Evolutionary conservation across 2,797 vertebrate species (phyloP), one percentile per base, ranked within the genome.

Genomic region (Sphenodon punctatus): DNA sequence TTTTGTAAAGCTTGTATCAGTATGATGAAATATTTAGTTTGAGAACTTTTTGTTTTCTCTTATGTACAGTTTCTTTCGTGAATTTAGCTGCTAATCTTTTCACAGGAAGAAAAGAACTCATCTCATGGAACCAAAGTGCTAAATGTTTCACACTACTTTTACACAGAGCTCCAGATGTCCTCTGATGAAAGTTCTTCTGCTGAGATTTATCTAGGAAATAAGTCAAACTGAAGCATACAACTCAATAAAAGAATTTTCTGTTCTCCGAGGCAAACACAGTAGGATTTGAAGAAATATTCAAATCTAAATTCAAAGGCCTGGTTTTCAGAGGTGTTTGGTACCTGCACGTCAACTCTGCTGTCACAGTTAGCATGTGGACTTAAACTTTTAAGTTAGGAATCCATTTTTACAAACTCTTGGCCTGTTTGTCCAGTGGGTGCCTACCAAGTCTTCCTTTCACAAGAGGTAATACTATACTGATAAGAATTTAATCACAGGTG

Each of bases 131-230:
- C 63, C n/a, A 55, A 80, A 75, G 36, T 41, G 45, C n/a, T 38
- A 90, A 32, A 11, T 19, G 61, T 82, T 67, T 16, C 49, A 60
- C 74, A 36, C 43, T 42, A 60, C 86, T 55, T 78, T 34, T 75
- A 82, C 45, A 32, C 67, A 76, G 77, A 73, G 67, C 46, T 63
- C 36, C 76, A 77, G 56, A 85, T 79, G 75, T 71, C 68, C 66
- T 41, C 30, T 56, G 32, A 32, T 58, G 58, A 74, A 87, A 59
- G 81, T 79, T 84, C 48, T 38, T 36, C 64, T 67, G 69, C 30
- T 64, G 88, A 64, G 80, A 46, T 42, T 71, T 1, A 46, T 22
- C 10, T 38, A 60, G 63, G 69, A 58, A 45, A 43, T 36, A 67
- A 38, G 45, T 80, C 34, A 12, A 2, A 39, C 56, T 66, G 58